Percentiles rank a stretch among this genome's conserved stretches.
phyloP scores from a whole-genome alignment of 2,113 vertebrate species.

The Lagenorhynchus albirostris region DNA sequence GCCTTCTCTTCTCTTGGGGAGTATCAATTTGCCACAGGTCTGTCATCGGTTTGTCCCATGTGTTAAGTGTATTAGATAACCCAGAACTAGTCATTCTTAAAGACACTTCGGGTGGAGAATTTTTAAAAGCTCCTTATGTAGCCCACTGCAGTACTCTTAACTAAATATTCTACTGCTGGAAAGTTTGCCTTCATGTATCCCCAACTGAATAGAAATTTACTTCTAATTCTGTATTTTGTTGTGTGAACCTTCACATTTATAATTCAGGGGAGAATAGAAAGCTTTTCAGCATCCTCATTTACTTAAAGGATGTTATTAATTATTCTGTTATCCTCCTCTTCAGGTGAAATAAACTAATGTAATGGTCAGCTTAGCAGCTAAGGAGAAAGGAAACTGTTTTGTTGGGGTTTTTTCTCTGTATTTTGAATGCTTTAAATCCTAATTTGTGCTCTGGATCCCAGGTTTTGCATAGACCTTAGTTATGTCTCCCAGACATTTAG shows the following conservation, averaged over 20 bases:
- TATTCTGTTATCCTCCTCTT: constrained; percentile 12
- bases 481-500: not conserved
- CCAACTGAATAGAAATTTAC: constrained; percentile 4
- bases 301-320: constrained; percentile 40
- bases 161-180: not conserved
- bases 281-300: constrained; percentile 6
- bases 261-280: constrained; percentile 49
- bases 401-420: not conserved
- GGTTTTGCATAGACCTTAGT: not conserved
- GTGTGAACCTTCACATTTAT: constrained; percentile 11
- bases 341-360: not conserved
- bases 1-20: constrained; percentile 54
- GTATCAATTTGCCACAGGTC: constrained; percentile 64
- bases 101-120: not conserved
- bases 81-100: constrained; percentile 45
- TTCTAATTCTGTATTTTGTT: constrained; percentile 52
- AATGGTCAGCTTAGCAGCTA: not conserved
- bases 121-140: constrained; percentile 29
- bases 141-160: not conserved
- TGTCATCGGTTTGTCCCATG: constrained; percentile 35
- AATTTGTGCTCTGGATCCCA: not conserved
- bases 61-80: constrained; percentile 53
- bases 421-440: constrained; percentile 9
- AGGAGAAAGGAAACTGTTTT: not conserved
- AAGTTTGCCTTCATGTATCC: constrained; percentile 49